Evolutionary conservation across 2,888 invertebrate species (phyloP), one percentile per base, ranked within the genome.

Genomic region (Ischnus inquisitorius): DNA sequence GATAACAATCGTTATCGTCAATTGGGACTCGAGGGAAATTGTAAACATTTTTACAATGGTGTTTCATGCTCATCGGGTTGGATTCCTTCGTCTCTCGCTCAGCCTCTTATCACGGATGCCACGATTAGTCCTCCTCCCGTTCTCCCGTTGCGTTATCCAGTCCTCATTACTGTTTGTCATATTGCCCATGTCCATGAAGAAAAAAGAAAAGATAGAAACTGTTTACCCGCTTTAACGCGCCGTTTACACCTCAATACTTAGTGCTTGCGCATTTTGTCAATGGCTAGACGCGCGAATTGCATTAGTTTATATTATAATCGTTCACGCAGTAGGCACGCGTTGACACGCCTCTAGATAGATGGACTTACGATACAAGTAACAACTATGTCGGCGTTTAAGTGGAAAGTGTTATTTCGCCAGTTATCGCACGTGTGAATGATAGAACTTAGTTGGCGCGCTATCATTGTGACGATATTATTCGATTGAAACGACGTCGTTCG

Each of bases 201-300:
- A 48, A 57, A 19, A 54, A 14, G 28, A n/a, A 69, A 39, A 25
- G 8, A 16, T n/a, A 51, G 51, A 25, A 25, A 65, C n/a, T 28
- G 19, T 22, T 2, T 43, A 57, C 57, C 39, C 46, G 48, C 25
- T 67, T 81, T 57, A 57, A 46, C 72, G 77, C 80, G 80, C 74
- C 69, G 62, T 54, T 78, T 78, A 78, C 69, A 62, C 51, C 64
- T 51, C 46, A 60, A 78, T 84, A n/a, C n/a, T n/a, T n/a, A 84
- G 84, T 84, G 84, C 84, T 81, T 84, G 84, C 64, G 83, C 84
- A 84, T 84, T 80, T 84, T 78, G 81, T 84, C 72, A 65, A 78
- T 84, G 74, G 80, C 84, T 84, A 78, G 77, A 78, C 60, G 48
- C 80, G 84, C 84, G 68, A 81, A 54, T 78, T 64, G 78, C 80